Evolutionary conservation across 53 echinoderm and acorn worm species (phyloP).

Genomic region (Glandiceps talaboti): DNA sequence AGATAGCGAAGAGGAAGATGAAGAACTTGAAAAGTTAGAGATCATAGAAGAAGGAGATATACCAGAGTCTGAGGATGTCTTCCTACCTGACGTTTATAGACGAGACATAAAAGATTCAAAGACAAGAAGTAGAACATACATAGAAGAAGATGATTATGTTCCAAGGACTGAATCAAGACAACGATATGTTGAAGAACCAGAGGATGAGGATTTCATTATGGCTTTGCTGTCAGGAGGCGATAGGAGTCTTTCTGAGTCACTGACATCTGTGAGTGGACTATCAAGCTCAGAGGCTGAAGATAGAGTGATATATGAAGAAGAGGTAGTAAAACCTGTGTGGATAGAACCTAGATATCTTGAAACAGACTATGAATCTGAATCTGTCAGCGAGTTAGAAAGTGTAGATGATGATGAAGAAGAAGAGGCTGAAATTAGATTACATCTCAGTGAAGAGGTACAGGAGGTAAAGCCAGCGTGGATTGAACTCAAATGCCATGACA

Average conservation of each 20-base stretch:
- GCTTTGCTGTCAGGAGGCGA: conserved; percentile 20
- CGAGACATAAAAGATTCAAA: background rate
- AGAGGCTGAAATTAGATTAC: background rate
- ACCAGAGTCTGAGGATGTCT: background rate
- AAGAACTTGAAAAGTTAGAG: conserved; percentile 9
- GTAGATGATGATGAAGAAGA: background rate
- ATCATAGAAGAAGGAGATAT: background rate
- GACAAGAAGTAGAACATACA: background rate
- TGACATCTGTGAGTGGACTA: background rate
- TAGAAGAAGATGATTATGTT: background rate
- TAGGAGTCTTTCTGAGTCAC: background rate
- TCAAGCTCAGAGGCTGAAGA: background rate
- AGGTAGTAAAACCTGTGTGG: background rate
- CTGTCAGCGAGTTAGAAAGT: conserved; percentile 1
- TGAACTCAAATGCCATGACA: background rate
- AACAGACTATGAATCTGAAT: background rate
- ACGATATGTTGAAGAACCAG: conserved; percentile 4
- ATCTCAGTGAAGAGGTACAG: background rate
- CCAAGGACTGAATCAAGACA: background rate
- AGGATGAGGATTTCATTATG: conserved; percentile 29
- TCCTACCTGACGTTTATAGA: background rate
- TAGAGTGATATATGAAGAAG: background rate
- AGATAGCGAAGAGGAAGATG: conserved; percentile 9
- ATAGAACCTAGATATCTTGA: background rate
- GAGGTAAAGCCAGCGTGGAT: background rate